phyloP scores from a whole-genome alignment of 2,113 vertebrate species.

The Motacilla tschutschensis region DNA sequence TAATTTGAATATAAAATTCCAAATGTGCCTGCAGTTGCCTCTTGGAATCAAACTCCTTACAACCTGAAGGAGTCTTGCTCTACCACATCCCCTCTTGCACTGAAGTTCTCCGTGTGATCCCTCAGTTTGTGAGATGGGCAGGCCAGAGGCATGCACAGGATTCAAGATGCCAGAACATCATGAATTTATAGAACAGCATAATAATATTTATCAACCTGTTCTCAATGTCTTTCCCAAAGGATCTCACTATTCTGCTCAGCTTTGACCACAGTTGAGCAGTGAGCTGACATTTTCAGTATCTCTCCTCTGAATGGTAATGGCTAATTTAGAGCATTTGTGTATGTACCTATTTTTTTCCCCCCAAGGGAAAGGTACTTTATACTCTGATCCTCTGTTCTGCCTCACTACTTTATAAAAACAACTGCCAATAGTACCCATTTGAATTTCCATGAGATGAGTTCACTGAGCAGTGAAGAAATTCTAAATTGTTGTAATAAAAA shows the following conservation, averaged over 20 bases:
- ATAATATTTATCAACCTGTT: background rate
- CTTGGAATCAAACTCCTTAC: background rate
- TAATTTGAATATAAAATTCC: background rate
- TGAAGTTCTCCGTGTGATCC: background rate
- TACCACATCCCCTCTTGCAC: background rate
- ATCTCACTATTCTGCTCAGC: background rate
- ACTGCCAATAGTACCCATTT: background rate
- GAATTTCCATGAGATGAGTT: background rate
- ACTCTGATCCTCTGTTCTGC: background rate
- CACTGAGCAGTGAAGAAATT: background rate
- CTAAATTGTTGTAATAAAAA: background rate
- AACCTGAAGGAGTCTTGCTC: background rate
- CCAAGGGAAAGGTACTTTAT: background rate
- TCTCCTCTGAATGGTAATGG: background rate
- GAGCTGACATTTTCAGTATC: background rate
- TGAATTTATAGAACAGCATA: background rate
- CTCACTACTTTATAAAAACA: conserved; percentile 1
- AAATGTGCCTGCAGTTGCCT: background rate
- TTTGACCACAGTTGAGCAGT: background rate
- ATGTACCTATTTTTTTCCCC: accelerated
- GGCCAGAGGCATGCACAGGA: background rate
- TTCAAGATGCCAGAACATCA: background rate
- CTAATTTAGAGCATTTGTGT: background rate
- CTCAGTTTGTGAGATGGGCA: background rate
- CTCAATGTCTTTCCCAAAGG: background rate